A percentile compares a stretch with the other conserved stretches of the same genome.
phyloP scores from a whole-genome alignment of 2,797 vertebrate genomes.

The Thripadectes ignobilis region DNA sequence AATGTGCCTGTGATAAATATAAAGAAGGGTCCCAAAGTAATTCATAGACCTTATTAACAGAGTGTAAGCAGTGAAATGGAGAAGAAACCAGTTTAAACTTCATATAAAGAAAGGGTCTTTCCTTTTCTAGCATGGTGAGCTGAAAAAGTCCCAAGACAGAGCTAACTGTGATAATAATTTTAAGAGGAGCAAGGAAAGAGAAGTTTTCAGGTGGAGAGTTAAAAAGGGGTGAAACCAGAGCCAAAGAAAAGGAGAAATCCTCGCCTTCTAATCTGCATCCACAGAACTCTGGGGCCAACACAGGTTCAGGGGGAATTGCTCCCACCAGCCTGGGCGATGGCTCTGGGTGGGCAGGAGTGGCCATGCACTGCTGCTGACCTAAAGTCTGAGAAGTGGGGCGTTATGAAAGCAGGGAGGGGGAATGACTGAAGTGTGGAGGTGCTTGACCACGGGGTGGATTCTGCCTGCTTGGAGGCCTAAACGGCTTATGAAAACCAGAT shows the following conservation, averaged over 20 bases:
- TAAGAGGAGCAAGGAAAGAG: background rate
- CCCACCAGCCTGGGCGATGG: background rate
- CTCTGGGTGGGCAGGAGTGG: background rate
- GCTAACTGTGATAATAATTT: background rate
- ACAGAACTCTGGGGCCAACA: accelerated
- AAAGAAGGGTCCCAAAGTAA: background rate
- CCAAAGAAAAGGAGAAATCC: background rate
- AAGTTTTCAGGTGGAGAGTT: background rate
- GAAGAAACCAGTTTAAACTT: background rate
- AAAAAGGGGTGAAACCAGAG: background rate
- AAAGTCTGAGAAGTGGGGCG: background rate
- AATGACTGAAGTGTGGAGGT: background rate
- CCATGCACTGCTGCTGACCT: background rate
- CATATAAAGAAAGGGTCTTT: background rate
- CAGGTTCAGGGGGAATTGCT: background rate
- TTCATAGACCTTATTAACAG: background rate
- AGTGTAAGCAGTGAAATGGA: background rate
- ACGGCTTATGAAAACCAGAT: background rate
- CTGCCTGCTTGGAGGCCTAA: background rate
- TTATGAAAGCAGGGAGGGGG: background rate
- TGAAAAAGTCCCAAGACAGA: background rate
- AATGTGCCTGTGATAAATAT: background rate
- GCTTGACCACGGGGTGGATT: background rate
- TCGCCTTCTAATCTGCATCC: background rate
- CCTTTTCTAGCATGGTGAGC: background rate